Conservation (phyloP, 2,797 vertebrate species). For the Moxostoma hubbsi region DNA sequence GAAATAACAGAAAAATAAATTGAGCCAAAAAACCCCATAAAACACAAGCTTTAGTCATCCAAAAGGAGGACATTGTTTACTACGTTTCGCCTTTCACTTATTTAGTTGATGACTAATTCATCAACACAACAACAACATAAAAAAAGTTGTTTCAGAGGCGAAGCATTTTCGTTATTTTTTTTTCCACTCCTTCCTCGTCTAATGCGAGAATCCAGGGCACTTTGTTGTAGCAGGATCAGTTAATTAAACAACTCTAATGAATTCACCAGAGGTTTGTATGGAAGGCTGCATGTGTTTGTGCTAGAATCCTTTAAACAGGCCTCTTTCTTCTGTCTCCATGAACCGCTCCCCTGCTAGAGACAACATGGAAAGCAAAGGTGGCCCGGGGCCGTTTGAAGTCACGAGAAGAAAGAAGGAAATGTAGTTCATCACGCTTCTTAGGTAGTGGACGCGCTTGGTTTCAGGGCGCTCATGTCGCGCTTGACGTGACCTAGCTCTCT, state of each 20-base stretch:
- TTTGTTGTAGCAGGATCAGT: constrained; percentile 63
- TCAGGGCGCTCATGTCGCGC: constrained; percentile 1
- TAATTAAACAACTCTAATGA: constrained; percentile 67
- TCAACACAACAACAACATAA: constrained; percentile 38
- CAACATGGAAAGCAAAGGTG: constrained; percentile 45
- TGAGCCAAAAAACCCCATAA: neutral
- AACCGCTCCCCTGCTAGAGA: constrained; percentile 53
- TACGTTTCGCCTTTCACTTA: neutral
- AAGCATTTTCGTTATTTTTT: constrained; percentile 21
- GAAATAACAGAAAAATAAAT: neutral
- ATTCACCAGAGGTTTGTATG: constrained; percentile 61
- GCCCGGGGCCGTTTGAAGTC: constrained; percentile 57
- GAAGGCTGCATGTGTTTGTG: constrained; percentile 56
- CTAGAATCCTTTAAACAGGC: constrained; percentile 52
- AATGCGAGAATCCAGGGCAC: constrained; percentile 57
- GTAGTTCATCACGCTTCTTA: constrained; percentile 53
- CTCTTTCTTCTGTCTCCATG: constrained; percentile 56
- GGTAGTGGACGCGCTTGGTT: constrained; percentile 33
- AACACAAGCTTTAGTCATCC: neutral
- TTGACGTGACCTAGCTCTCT: constrained; percentile 42
- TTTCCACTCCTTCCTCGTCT: constrained; percentile 11
- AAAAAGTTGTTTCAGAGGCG: constrained; percentile 31
- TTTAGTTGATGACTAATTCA: constrained; percentile 28
- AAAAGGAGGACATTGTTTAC: constrained; percentile 1
- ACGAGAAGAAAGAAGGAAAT: constrained; percentile 58